Base-by-base conservation (phyloP, 2,888 invertebrate species). In the Eristalis pertinax region DNA sequence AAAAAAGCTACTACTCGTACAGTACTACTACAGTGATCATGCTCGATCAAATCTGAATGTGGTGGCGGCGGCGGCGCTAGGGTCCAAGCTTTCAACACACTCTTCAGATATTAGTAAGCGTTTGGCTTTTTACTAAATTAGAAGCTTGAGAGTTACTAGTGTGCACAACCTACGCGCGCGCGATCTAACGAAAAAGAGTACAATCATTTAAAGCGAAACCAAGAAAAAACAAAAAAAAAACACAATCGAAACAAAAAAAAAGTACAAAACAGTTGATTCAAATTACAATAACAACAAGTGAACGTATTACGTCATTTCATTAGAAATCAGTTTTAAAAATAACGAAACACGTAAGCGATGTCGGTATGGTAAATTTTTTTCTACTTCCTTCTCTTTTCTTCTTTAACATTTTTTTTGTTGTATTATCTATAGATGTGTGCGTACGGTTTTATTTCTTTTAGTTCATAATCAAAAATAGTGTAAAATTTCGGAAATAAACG, bases 271-370 rank as follows among this genome's bases (percentile, higher is more conserved):
- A 60, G 26, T 60, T 60, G 10, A 60, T 75, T 72, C 24, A 78
- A 89, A 88, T 83, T 89, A 90, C 75, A 84, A 87, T 60, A 84
- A 68, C 60, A 72, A 82, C 74, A 88, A 76, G 75, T 75, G 75
- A 76, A 89, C 83, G 89, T 73, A 90, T 91, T 91, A 89, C 91
- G 91, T 91, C 91, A 91, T 91, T 91, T 89, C 90, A 89, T 90
- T 91, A 89, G 89, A 91, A 91, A 91, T 90, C 90, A 89, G 75
- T 84, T 89, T 90, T 91, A 91, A 90, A 91, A 91, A 91, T 91
- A 91, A 89, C 90, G 73, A 88, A 90, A 91, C 91, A 91, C 91
- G 91, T 91, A 91, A 91, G 90, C 90, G 84, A 88, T 87, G 87
- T 87, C 87, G 87, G 87, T 87, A 87, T 83, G 87, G 79, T 87